Conservation (phyloP, 2,797 vertebrate genomes). For the Schizothorax lantsangensis region DNA sequence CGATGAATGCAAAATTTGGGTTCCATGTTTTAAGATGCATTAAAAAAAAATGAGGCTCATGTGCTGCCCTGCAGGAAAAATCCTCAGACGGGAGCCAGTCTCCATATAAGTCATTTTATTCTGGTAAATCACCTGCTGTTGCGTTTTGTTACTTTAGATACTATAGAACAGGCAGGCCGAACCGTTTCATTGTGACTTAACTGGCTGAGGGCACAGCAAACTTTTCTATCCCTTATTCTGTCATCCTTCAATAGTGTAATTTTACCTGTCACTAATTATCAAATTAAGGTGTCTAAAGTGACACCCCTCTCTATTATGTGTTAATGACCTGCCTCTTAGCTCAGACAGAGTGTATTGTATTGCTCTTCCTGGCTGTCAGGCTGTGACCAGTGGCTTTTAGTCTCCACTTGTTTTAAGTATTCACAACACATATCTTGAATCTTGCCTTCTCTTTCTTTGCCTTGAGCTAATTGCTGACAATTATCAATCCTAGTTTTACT, state of each 20-base stretch:
- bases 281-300: conserved; percentile 65
- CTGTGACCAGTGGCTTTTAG: conserved; percentile 48
- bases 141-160: conserved; percentile 22
- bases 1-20: conserved; percentile 20
- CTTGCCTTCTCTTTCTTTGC: conserved; percentile 44
- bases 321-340: conserved; percentile 61
- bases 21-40: conserved; percentile 29
- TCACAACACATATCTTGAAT: conserved; percentile 47
- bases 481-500: conserved; percentile 59
- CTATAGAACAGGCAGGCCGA: conserved; percentile 21
- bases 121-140: conserved; percentile 10
- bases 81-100: not conserved
- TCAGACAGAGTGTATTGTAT: conserved; percentile 59
- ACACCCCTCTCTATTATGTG: conserved; percentile 60
- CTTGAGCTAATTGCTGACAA: conserved; percentile 56
- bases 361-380: conserved; percentile 54
- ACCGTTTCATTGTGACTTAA: conserved; percentile 35
- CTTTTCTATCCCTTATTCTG: conserved; percentile 45
- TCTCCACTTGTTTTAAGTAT: conserved; percentile 53
- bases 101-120: conserved; percentile 10
- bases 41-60: conserved; percentile 15
- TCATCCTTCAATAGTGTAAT: conserved; percentile 50
- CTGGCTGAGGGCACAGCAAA: conserved; percentile 46
- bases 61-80: conserved; percentile 14
- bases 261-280: conserved; percentile 64